phyloP scores from a whole-genome alignment of 2,888 invertebrate genomes.

The Endomychus coccineus region DNA sequence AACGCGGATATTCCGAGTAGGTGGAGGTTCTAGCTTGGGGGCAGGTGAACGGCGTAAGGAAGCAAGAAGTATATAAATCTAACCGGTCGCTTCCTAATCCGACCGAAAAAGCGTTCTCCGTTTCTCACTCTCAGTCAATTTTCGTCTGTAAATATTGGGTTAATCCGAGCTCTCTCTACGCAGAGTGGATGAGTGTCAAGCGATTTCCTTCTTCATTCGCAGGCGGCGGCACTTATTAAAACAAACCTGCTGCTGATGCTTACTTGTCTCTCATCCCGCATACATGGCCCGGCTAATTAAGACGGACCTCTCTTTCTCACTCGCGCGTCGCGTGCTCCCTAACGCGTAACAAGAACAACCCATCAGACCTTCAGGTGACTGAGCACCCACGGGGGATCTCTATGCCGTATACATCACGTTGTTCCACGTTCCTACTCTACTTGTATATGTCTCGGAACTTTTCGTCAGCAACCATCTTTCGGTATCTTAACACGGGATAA shows the following conservation, averaged over 20 bases:
- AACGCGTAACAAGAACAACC: too few species aligned
- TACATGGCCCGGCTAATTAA: slow-evolving; percentile 37
- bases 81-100: slow-evolving; percentile 30
- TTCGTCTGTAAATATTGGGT: slow-evolving; percentile 46
- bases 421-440: too few species aligned
- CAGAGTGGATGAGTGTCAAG: slow-evolving; percentile 32
- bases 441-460: too few species aligned
- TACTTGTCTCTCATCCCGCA: slow-evolving; percentile 34
- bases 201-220: slow-evolving; percentile 35
- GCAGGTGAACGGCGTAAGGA: slow-evolving; percentile 19
- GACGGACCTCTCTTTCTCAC: slow-evolving; percentile 19
- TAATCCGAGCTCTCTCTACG: slow-evolving; percentile 35
- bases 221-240: slow-evolving; percentile 30
- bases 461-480: too few species aligned
- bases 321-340: too few species aligned
- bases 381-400: too few species aligned
- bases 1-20: slow-evolving; percentile 15
- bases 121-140: slow-evolving; percentile 39
- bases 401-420: too few species aligned
- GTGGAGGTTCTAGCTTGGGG: slow-evolving; percentile 10
- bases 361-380: too few species aligned
- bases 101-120: slow-evolving; percentile 25
- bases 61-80: slow-evolving; percentile 18
- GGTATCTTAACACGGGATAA: too few species aligned
- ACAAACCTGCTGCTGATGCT: slow-evolving; percentile 39